Conservation (phyloP, 2,113 vertebrate genomes). For the Anser cygnoides region DNA sequence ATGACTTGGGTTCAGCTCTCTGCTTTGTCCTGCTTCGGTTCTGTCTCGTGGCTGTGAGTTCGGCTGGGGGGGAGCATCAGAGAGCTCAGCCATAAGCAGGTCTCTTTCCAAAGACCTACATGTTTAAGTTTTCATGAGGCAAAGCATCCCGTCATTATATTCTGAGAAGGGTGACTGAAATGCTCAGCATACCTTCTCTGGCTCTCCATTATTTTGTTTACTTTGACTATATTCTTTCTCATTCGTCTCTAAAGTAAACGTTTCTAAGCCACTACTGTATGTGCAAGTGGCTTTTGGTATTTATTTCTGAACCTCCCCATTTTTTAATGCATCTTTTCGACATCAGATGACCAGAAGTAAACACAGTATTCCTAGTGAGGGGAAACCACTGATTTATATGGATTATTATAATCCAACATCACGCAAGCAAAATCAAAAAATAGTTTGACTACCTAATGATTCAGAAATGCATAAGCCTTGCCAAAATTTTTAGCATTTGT, state of each 20-base stretch:
- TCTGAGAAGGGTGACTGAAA: not conserved
- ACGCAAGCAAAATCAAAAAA: constrained; percentile 57
- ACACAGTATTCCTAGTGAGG: not conserved
- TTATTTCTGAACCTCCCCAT: not conserved
- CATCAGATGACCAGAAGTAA: not conserved
- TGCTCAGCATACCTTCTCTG: not conserved
- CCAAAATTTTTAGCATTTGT: constrained; percentile 64
- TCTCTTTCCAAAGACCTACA: not conserved
- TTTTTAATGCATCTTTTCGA: not conserved
- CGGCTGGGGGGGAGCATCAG: not conserved
- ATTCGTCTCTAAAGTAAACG: not conserved
- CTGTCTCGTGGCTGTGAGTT: not conserved
- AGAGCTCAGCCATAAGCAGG: not conserved
- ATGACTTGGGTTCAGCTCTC: not conserved
- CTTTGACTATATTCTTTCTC: not conserved
- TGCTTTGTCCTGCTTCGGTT: not conserved
- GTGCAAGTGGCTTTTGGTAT: not conserved
- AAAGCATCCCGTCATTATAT: not conserved
- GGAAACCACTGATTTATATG: constrained; percentile 12
- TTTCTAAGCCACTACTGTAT: not conserved
- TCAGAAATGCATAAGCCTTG: constrained; percentile 61
- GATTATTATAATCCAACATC: constrained; percentile 41
- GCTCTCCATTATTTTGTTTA: constrained; percentile 19
- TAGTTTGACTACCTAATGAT: constrained; percentile 67
- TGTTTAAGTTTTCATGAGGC: not conserved